A percentile compares a stretch with the other conserved stretches of the same genome.
Evolutionary conservation across 2,113 vertebrate genomes (phyloP).

Genomic region (Bubalus kerabau): DNA sequence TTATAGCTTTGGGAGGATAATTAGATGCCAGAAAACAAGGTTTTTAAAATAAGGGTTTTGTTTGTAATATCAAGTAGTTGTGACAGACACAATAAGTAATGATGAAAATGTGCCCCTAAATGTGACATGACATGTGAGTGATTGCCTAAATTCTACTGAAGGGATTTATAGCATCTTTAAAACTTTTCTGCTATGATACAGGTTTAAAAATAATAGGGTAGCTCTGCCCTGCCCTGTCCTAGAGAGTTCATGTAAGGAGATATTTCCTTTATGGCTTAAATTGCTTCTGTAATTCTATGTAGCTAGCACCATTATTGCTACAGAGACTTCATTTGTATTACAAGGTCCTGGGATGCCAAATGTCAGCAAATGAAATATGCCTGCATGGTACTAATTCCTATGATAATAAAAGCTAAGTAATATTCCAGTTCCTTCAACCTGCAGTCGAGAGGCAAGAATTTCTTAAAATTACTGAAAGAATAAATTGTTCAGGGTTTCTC

Average conservation of each 20-base stretch:
- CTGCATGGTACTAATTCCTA: neutral
- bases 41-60: constrained; percentile 39
- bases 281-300: neutral
- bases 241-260: neutral
- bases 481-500: neutral
- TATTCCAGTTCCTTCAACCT: neutral
- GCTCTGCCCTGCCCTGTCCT: neutral
- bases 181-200: neutral
- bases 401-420: neutral
- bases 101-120: constrained; percentile 9
- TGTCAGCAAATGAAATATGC: neutral
- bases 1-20: constrained; percentile 44
- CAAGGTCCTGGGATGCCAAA: neutral
- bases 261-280: neutral
- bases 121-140: neutral
- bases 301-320: neutral
- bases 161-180: neutral
- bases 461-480: neutral
- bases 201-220: neutral
- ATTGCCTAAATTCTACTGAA: neutral
- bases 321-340: constrained; percentile 18
- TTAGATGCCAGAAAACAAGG: constrained; percentile 36
- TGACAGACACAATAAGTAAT: neutral
- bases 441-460: neutral
- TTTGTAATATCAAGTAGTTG: constrained; percentile 36